A percentile compares a stretch with the other conserved stretches of the same genome.
phyloP scores from a whole-genome alignment of 2,888 invertebrate genomes.

The Troglohyphantes excavatus region DNA sequence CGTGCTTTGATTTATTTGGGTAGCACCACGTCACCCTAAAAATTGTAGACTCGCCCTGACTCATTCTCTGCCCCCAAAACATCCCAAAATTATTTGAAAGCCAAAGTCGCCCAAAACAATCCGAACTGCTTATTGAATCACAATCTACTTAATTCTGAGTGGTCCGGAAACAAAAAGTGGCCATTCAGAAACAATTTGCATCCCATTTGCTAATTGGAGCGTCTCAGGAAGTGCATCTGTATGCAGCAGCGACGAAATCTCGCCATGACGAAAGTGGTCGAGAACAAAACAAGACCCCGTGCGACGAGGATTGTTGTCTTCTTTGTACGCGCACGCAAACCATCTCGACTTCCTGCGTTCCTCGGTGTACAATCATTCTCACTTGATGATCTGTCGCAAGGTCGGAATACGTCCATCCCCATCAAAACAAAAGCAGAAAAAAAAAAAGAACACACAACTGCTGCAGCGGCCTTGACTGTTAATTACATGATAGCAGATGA shows the following conservation, averaged over 20 bases:
- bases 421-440: slow-evolving; percentile 31
- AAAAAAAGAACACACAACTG: slow-evolving; percentile 3
- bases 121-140: no score
- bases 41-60: no score
- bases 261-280: slow-evolving; percentile 17
- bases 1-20: no score
- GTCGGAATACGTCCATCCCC: slow-evolving; percentile 11
- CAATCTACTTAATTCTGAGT: no score
- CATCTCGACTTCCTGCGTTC: not conserved
- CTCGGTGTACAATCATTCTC: not conserved
- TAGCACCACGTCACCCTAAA: no score
- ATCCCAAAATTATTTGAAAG: no score
- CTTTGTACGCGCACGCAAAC: not conserved
- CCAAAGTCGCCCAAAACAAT: no score
- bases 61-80: no score
- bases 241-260: not conserved
- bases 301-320: not conserved
- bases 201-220: slow-evolving; percentile 35
- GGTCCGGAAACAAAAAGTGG: slow-evolving; percentile 2
- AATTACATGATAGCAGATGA: slow-evolving; percentile 42
- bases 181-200: slow-evolving; percentile 13
- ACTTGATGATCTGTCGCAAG: slow-evolving; percentile 64
- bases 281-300: slow-evolving; percentile 19
- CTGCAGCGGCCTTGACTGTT: slow-evolving; percentile 50
- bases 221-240: slow-evolving; percentile 36